phyloP scores from a whole-genome alignment of 2,888 invertebrate genomes.

The Dynastes hyllus region DNA sequence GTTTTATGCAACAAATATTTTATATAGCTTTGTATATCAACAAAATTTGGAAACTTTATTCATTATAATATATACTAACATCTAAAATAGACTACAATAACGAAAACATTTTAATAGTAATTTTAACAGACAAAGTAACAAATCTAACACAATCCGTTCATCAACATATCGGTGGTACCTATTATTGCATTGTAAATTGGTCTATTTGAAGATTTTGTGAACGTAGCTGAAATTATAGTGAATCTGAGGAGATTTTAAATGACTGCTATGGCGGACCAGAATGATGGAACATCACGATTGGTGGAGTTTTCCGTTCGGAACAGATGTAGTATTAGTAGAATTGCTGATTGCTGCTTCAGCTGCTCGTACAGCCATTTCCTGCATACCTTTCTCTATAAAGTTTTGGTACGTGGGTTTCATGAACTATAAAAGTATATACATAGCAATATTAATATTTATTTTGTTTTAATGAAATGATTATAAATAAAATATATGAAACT shows the following conservation, averaged over 20 bases:
- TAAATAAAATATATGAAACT: constrained; percentile 28
- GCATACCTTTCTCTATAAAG: constrained; percentile 87
- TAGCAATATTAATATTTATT: background rate
- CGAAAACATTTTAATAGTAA: background rate
- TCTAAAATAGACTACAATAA: constrained; percentile 23
- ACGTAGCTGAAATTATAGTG: constrained; percentile 42
- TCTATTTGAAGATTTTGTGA: constrained; percentile 40
- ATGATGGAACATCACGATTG: constrained; percentile 73
- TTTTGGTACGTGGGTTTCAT: constrained; percentile 89
- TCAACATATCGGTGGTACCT: constrained; percentile 3
- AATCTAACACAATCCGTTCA: constrained; percentile 35
- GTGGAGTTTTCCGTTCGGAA: constrained; percentile 77
- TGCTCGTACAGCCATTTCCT: constrained; percentile 86
- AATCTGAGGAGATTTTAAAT: constrained; percentile 48
- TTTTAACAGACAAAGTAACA: constrained; percentile 30
- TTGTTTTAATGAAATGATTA: background rate
- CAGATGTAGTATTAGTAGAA: constrained; percentile 60
- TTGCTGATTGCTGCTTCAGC: constrained; percentile 80
- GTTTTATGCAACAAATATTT: background rate
- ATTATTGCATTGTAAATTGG: constrained; percentile 28
- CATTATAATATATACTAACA: constrained; percentile 5
- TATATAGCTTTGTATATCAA: constrained; percentile 1
- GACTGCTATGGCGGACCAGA: constrained; percentile 57
- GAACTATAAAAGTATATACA: constrained; percentile 73
- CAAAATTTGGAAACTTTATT: constrained; percentile 23